Evolutionary conservation across 2,888 invertebrate genomes (phyloP).

Genomic region (Chloromyia formosa): DNA sequence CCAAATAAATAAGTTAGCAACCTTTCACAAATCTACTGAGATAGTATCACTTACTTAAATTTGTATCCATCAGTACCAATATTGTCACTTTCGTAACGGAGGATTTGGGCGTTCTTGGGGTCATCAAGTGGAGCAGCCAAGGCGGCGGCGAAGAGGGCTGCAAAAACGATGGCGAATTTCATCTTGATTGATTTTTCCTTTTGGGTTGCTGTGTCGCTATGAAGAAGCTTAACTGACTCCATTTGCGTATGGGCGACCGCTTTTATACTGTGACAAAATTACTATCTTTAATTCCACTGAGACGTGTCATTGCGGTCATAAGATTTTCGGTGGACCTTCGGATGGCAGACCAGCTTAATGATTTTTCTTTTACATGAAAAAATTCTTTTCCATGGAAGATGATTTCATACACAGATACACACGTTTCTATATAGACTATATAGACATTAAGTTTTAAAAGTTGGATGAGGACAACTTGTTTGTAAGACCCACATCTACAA

Average conservation of each 20-base stretch:
- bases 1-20: too few species aligned
- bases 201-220: background rate
- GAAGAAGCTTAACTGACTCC: conserved; percentile 34
- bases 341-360: background rate
- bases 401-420: background rate
- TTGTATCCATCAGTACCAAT: conserved; percentile 67
- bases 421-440: too few species aligned
- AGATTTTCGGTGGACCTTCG: conserved; percentile 1
- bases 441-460: background rate
- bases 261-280: conserved; percentile 37
- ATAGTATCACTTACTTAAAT: conserved; percentile 63
- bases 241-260: conserved; percentile 23
- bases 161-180: conserved; percentile 54
- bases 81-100: conserved; percentile 63
- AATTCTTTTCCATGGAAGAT: conserved; percentile 5
- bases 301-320: background rate
- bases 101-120: conserved; percentile 48
- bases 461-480: background rate
- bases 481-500: too few species aligned
- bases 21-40: too few species aligned
- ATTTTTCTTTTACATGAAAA: background rate
- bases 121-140: conserved; percentile 48
- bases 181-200: conserved; percentile 49
- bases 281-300: background rate
- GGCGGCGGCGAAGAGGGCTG: conserved; percentile 53